Evolutionary conservation across 2,113 vertebrate species (phyloP), one percentile per base, ranked within the genome.

Genomic region (Rhinichthys klamathensis): DNA sequence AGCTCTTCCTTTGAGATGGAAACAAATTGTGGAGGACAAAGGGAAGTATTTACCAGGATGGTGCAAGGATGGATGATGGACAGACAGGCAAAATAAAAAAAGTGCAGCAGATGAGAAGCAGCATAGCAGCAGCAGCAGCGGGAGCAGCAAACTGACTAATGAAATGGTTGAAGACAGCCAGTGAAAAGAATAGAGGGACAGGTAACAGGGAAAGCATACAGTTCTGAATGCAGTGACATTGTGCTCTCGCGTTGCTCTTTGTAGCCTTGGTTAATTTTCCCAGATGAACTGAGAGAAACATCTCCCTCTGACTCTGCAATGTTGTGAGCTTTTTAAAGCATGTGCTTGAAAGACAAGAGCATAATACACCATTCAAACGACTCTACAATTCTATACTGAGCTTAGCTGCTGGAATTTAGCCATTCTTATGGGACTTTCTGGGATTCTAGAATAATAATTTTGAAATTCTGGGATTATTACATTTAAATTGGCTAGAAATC

Each of bases 61-160:
- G 69, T 46, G 69, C 54, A 78, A 85, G 67, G 38, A 83, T 30
- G 84, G 63, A 61, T 5, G 10, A 63, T 56, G 56, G 15, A 67
- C 15, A 56, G 12, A 84, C 56, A 51, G 72, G 72, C 44, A n/a
- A 72, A 75, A 27, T 49, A 41, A 15, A 86, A n/a, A 82, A 80
- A 75, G 84, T 63, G 69, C 72, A 65, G 72, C 69, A 81, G 77
- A 86, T 89, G 69, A 65, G 54, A 84, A 84, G 80, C 77, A 69
- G 80, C 46, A 76, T 77, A 87, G 89, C 89, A 93, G 87, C 87
- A 91, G 92, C 91, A 93, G 92, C 90, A 87, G 93, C 93, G 93
- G 92, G 90, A 94, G 92, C 92, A 94, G 87, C 67, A 80, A 92
- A 44, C 72, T 80, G 76, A 88, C 83, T 77, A 84, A 81, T 51